Conservation (phyloP, 2,113 vertebrate genomes). For the Plecturocebus donacophilus region DNA sequence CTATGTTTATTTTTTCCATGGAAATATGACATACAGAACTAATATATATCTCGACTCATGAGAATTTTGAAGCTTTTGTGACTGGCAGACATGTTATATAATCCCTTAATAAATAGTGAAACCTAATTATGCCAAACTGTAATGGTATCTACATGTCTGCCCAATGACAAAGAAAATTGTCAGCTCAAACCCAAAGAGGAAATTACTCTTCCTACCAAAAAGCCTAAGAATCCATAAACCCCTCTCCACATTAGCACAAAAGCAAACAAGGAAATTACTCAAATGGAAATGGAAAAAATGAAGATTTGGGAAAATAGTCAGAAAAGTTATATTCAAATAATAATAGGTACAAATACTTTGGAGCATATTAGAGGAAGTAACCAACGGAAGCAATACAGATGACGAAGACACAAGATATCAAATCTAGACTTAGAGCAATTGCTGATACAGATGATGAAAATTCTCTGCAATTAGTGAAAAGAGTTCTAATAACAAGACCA, state of each 20-base stretch:
- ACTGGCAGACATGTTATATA: background rate
- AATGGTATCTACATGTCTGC: background rate
- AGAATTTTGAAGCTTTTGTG: constrained; percentile 6
- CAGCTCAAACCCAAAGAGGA: background rate
- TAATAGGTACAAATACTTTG: background rate
- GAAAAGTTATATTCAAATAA: background rate
- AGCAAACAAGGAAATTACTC: background rate
- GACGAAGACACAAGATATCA: background rate
- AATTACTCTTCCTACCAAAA: background rate
- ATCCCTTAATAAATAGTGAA: constrained; percentile 1
- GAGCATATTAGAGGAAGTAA: background rate
- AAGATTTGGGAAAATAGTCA: background rate
- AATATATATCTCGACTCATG: background rate
- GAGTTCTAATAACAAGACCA: background rate
- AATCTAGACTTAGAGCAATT: background rate
- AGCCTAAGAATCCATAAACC: background rate
- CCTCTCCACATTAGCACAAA: background rate
- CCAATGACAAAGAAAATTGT: background rate
- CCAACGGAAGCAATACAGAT: background rate
- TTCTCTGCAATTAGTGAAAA: background rate
- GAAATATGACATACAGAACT: background rate
- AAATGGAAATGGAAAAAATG: background rate
- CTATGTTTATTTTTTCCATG: background rate
- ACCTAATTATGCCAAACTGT: background rate
- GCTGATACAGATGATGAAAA: background rate